Conservation (phyloP, 2,113 vertebrate genomes). For the Bufo gargarizans region DNA sequence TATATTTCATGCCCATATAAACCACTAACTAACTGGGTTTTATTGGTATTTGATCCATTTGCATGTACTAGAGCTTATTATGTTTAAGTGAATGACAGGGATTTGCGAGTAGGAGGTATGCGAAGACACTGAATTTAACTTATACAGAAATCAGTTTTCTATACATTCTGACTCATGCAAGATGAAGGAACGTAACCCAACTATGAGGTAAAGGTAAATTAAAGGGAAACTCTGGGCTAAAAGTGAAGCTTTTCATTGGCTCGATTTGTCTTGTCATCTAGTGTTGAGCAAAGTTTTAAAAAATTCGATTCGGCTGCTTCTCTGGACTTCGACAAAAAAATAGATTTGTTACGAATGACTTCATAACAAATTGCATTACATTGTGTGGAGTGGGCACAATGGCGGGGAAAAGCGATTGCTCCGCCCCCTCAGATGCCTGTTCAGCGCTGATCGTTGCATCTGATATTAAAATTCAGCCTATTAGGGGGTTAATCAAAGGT, state of each 20-base stretch:
- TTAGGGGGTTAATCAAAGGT: no score
- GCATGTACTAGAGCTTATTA: neutral
- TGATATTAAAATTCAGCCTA: no score
- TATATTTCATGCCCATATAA: neutral
- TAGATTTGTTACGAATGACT: no score
- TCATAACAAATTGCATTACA: no score
- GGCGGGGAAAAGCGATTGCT: no score
- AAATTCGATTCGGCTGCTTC: no score
- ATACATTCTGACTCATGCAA: neutral
- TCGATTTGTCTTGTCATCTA: neutral
- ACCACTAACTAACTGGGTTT: neutral
- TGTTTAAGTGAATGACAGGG: slow-evolving; percentile 5
- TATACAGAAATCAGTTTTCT: neutral
- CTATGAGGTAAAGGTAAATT: neutral
- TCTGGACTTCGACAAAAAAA: no score
- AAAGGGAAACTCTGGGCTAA: neutral
- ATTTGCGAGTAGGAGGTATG: neutral
- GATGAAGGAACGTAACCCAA: neutral
- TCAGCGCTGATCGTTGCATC: no score
- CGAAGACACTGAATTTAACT: neutral
- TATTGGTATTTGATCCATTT: neutral
- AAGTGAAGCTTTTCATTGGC: neutral
- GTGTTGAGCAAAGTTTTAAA: no score
- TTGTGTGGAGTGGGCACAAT: no score
- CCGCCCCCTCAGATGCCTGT: no score